Percentiles rank a stretch among this genome's conserved stretches.
Conservation (phyloP, 1,140 invertebrate species). For the Pollicipes pollicipes region DNA sequence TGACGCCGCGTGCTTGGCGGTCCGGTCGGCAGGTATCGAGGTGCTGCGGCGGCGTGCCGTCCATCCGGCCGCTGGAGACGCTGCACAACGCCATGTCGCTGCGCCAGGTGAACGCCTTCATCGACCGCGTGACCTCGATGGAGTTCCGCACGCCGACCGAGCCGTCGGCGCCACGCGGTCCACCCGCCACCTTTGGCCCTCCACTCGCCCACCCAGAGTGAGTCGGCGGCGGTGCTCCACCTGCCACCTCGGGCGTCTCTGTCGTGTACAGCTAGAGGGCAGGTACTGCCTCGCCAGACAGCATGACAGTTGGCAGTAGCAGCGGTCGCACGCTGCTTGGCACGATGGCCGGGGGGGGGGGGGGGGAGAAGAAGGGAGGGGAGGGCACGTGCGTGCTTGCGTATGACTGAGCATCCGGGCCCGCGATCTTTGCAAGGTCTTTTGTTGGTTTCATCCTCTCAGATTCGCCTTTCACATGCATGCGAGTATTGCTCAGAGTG, state of each 20-base stretch:
- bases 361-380: too few relatives aligned
- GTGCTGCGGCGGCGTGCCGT: constrained; percentile 75
- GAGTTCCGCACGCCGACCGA: constrained; percentile 20
- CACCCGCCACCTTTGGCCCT: constrained; percentile 23
- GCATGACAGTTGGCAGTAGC: too few relatives aligned
- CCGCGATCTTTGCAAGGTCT: too few relatives aligned
- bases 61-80: constrained; percentile 83
- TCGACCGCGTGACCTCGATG: constrained; percentile 56
- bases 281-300: too few relatives aligned
- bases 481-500: too few relatives aligned
- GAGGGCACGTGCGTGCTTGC: too few relatives aligned
- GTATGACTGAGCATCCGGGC: too few relatives aligned
- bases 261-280: background rate
- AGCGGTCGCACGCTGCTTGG: too few relatives aligned
- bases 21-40: constrained; percentile 45
- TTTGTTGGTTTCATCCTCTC: too few relatives aligned
- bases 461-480: too few relatives aligned
- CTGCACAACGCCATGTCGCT: constrained; percentile 86
- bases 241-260: constrained; percentile 9
- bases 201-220: constrained; percentile 31
- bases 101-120: constrained; percentile 67
- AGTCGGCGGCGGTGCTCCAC: constrained; percentile 21
- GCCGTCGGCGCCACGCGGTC: constrained; percentile 23
- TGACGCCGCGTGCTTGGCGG: too few relatives aligned
- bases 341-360: too few relatives aligned